Evolutionary conservation across 2,113 vertebrate species (phyloP).

Genomic region (Rhadina sibilatrix): DNA sequence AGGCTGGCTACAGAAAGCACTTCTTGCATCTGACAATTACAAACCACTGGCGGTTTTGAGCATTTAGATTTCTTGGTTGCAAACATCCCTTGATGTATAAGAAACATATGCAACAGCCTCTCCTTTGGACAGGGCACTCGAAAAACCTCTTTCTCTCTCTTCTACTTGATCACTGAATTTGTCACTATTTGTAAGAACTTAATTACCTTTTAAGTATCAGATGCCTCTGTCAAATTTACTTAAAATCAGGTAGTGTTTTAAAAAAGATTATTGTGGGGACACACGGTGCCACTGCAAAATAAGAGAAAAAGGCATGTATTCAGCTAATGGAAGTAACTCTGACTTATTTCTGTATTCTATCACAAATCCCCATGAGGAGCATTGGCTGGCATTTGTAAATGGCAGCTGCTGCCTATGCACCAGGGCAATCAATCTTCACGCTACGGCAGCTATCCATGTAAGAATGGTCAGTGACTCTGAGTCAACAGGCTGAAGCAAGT

Average conservation of each 20-base stretch:
- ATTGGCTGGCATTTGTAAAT: slow-evolving; percentile 44
- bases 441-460: not conserved
- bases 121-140: not conserved
- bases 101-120: not conserved
- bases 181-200: not conserved
- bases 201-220: not conserved
- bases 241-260: not conserved
- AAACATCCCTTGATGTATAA: not conserved
- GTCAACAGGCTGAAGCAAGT: not conserved
- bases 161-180: not conserved
- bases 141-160: not conserved
- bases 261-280: not conserved
- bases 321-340: not conserved
- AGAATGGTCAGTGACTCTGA: not conserved
- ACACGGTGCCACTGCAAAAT: not conserved
- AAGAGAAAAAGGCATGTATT: not conserved
- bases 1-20: not conserved
- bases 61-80: not conserved
- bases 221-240: not conserved
- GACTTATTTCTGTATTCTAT: slow-evolving; percentile 8
- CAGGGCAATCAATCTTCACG: slow-evolving; percentile 47
- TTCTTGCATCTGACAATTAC: not conserved
- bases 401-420: slow-evolving; percentile 26
- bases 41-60: not conserved
- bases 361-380: slow-evolving; percentile 28